phyloP scores from a whole-genome alignment of 2,113 vertebrate species.

The Myotis davidii region DNA sequence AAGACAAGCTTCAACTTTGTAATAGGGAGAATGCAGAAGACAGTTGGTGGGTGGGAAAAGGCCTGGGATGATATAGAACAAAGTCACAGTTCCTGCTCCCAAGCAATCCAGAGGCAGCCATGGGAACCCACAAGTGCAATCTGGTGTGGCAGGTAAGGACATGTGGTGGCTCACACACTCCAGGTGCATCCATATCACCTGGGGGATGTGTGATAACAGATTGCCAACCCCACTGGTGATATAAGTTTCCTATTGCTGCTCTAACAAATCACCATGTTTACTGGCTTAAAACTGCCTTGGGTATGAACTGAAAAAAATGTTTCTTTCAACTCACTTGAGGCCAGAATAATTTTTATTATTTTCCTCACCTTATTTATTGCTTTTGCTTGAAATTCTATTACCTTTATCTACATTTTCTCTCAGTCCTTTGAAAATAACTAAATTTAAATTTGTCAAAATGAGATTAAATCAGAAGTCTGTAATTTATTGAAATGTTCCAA shows the following conservation, averaged over 20 bases:
- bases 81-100: neutral
- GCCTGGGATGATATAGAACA: neutral
- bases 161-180: neutral
- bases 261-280: neutral
- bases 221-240: no score
- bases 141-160: neutral
- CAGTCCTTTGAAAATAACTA: neutral
- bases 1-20: neutral
- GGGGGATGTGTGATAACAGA: neutral
- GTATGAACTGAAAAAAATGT: neutral
- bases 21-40: neutral
- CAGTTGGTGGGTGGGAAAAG: no score
- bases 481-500: neutral
- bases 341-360: constrained; percentile 3
- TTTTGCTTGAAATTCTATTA: constrained; percentile 2
- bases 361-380: neutral
- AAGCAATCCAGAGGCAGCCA: neutral
- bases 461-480: neutral
- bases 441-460: constrained; percentile 12
- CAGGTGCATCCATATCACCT: neutral
- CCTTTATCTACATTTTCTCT: neutral
- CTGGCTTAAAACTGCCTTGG: neutral
- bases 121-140: neutral
- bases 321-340: neutral
- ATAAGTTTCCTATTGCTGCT: neutral